These are phyloP conservation scores for Macrocentrus cingulum DNA, from an alignment of 1,140 invertebrate species.

Conservation along the genomic window DNA sequence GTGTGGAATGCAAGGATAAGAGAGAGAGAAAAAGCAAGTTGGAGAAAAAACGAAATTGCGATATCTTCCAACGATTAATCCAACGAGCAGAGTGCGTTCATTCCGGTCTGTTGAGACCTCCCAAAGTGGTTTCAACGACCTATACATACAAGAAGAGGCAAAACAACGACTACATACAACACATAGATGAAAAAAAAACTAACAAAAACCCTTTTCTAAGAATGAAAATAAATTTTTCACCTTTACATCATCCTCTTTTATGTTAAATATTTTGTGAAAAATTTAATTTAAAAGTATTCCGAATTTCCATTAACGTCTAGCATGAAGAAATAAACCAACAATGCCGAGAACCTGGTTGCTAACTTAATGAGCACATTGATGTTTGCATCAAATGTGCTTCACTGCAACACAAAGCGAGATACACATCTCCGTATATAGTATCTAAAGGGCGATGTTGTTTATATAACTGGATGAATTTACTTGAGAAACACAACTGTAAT, in stretches of 20 bases:
- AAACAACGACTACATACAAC: neutral
- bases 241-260: neutral
- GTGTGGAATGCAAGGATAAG: neutral
- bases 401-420: too few relatives aligned
- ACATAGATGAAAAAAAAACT: neutral
- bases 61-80: constrained; percentile 17
- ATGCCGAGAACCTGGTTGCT: too few relatives aligned
- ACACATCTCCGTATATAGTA: too few relatives aligned
- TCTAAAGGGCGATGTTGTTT: too few relatives aligned
- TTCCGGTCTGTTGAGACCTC: constrained; percentile 7
- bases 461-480: too few relatives aligned
- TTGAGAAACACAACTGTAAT: too few relatives aligned
- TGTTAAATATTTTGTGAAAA: neutral
- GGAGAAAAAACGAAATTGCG: constrained; percentile 17
- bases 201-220: neutral
- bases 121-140: constrained; percentile 2
- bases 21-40: constrained; percentile 5
- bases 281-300: too few relatives aligned
- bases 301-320: too few relatives aligned
- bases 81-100: constrained; percentile 6
- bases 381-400: too few relatives aligned
- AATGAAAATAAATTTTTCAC: neutral
- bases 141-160: neutral
- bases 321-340: too few relatives aligned
- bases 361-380: too few relatives aligned